phyloP scores from a whole-genome alignment of 2,888 invertebrate genomes.

The Drosophila aldrichi region DNA sequence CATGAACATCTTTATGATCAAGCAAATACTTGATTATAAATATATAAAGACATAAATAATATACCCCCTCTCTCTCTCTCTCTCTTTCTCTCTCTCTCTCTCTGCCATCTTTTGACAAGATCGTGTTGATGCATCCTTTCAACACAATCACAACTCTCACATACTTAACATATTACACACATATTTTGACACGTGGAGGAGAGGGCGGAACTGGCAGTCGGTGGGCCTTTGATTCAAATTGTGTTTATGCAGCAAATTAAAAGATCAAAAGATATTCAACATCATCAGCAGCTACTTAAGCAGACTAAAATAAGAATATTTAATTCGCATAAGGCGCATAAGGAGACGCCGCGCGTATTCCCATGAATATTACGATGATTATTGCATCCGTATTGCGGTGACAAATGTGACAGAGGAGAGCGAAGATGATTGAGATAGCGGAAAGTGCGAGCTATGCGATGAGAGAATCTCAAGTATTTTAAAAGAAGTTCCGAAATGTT shows the following conservation, averaged over 20 bases:
- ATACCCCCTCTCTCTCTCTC: not conserved
- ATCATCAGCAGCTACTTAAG: constrained; percentile 23
- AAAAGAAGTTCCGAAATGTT: not conserved
- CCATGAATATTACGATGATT: constrained; percentile 21
- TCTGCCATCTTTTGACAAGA: constrained; percentile 5
- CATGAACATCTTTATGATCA: not conserved
- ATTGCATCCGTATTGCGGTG: constrained; percentile 34
- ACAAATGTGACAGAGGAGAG: constrained; percentile 22
- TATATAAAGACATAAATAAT: constrained; percentile 22
- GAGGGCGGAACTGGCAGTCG: constrained; percentile 54
- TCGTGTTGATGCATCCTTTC: constrained; percentile 55
- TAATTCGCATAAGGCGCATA: constrained; percentile 9
- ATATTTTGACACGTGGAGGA: constrained; percentile 69
- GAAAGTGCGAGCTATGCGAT: not conserved
- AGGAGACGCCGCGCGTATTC: constrained; percentile 15
- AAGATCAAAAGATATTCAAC: constrained; percentile 81
- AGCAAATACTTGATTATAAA: not conserved
- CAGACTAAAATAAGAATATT: constrained; percentile 7
- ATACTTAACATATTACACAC: constrained; percentile 37
- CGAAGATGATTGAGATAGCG: constrained; percentile 13
- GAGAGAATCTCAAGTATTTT: not conserved
- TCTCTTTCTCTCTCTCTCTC: not conserved
- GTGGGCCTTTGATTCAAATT: constrained; percentile 83
- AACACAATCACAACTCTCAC: constrained; percentile 45
- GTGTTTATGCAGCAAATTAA: constrained; percentile 82